Conservation (phyloP, 2,113 vertebrate species). For the Rattus rattus region DNA sequence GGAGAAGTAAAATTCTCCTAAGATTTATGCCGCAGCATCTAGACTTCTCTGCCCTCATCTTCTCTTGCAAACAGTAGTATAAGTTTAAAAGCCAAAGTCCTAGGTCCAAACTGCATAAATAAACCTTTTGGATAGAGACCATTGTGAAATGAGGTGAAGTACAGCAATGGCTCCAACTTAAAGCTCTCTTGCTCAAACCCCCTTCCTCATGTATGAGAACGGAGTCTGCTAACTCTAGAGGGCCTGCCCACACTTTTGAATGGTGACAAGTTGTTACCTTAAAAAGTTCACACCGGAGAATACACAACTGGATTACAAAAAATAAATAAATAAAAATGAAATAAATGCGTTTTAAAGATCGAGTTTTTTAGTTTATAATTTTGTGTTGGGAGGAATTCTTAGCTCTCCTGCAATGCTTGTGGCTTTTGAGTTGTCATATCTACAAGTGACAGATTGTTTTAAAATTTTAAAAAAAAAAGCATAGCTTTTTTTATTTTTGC, state of each 20-base stretch:
- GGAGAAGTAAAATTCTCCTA: constrained; percentile 66
- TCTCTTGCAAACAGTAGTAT: constrained; percentile 56
- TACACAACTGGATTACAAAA: not conserved
- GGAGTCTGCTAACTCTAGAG: not conserved
- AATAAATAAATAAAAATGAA: not conserved
- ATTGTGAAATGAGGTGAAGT: not conserved
- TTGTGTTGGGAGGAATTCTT: not conserved
- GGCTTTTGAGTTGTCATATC: not conserved
- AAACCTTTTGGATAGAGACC: constrained; percentile 33
- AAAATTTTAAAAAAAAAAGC: not conserved
- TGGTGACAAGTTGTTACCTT: not conserved
- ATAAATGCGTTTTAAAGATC: not conserved
- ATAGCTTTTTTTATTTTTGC: not conserved
- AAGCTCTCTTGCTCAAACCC: not conserved
- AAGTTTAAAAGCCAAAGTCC: constrained; percentile 64
- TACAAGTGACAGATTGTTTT: not conserved
- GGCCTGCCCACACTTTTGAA: not conserved
- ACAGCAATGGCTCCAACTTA: not conserved
- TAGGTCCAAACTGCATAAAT: constrained; percentile 56
- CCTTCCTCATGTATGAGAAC: not conserved
- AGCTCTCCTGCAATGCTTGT: not conserved
- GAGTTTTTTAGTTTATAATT: not conserved
- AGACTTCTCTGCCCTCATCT: constrained; percentile 56
- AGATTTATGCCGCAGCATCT: constrained; percentile 72
- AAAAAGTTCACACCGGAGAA: not conserved